These are phyloP conservation scores for Netelia virgata DNA, from an alignment of 2,888 invertebrate species.

Conservation along the genomic window DNA sequence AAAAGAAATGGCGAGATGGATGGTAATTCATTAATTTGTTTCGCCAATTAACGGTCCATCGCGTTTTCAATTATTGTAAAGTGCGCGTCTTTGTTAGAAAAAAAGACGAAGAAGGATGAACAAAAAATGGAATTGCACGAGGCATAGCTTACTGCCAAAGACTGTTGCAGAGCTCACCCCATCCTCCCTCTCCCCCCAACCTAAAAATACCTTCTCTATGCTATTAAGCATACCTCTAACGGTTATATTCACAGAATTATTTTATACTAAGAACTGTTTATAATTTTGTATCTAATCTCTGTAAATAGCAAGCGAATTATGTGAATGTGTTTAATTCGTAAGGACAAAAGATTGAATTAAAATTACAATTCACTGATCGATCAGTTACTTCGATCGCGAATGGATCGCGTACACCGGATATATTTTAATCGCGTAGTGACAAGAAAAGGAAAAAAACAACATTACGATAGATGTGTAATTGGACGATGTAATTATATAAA, in stretches of 20 bases:
- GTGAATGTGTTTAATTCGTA: slow-evolving; percentile 50
- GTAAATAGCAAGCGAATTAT: slow-evolving; percentile 80
- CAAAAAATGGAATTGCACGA: slow-evolving; percentile 52
- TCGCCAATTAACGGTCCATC: background rate
- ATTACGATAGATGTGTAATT: slow-evolving; percentile 66
- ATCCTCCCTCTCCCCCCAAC: slow-evolving; percentile 59
- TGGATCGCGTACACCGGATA: slow-evolving; percentile 66
- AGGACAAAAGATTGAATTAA: slow-evolving; percentile 48
- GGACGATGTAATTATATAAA: slow-evolving; percentile 74
- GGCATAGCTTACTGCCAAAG: slow-evolving; percentile 72
- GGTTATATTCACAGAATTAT: slow-evolving; percentile 82
- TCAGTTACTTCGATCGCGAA: slow-evolving; percentile 26
- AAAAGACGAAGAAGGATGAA: slow-evolving; percentile 71
- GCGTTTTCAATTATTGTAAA: slow-evolving; percentile 24
- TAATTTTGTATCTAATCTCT: slow-evolving; percentile 83
- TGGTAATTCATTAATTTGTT: background rate
- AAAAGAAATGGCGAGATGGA: background rate
- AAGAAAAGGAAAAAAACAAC: slow-evolving; percentile 31
- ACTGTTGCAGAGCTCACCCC: slow-evolving; percentile 76
- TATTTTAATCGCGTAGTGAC: slow-evolving; percentile 77
- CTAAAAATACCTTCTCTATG: slow-evolving; percentile 75
- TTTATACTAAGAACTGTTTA: slow-evolving; percentile 82
- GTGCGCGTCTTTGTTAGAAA: slow-evolving; percentile 67
- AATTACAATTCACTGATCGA: slow-evolving; percentile 17
- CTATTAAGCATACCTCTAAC: slow-evolving; percentile 77